Base-by-base conservation (phyloP, 2,888 invertebrate genomes). In the Corbicula japonica region DNA sequence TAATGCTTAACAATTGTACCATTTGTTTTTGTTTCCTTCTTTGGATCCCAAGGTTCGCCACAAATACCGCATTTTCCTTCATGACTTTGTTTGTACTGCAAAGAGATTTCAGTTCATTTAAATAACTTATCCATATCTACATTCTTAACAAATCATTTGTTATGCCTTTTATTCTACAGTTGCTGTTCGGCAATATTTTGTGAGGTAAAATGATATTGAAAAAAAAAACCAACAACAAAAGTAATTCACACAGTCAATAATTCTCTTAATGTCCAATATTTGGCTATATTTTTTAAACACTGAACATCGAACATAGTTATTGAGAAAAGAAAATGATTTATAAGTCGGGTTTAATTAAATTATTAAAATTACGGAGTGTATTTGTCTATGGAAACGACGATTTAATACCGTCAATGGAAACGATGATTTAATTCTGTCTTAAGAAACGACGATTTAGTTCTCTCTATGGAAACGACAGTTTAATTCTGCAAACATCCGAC, bases 1-100 rank as follows among this genome's bases (percentile, higher is more conserved):
- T 75, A 82, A 4, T 62, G 72, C 26, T 58, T 41, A 18, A 78
- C 78, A 15, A 82, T 78, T 4, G 10, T 62, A 0, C 82, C 82
- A 0, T 72, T 82, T 18, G 78, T 78, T 32, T 52, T 78, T 28
- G 2, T 71, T 5, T 78, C 82, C n/a, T n/a, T 21, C 34, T 18
- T 60, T 58, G 32, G n/a, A n/a, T 44, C 58, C 38, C 61, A 54
- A 6, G 82, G 78, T 28, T 82, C 82, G 0, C 82, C 82, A 52
- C 82, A 82, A 1, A 78, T 61, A 35, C 82, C 82, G 35, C 82
- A 82, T 52, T 66, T 77, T 2, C 75, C 81, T 8, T 68, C 71
- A 38, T 77, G 68, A 23, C 12, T 21, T 48, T 66, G 41, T 44
- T 74, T 61, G 0, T 50, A 54, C 80, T 80, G 58, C 32, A 79